Evolutionary conservation across 2,888 invertebrate genomes (phyloP), one percentile per base, ranked within the genome.

Genomic region (Belgica antarctica): DNA sequence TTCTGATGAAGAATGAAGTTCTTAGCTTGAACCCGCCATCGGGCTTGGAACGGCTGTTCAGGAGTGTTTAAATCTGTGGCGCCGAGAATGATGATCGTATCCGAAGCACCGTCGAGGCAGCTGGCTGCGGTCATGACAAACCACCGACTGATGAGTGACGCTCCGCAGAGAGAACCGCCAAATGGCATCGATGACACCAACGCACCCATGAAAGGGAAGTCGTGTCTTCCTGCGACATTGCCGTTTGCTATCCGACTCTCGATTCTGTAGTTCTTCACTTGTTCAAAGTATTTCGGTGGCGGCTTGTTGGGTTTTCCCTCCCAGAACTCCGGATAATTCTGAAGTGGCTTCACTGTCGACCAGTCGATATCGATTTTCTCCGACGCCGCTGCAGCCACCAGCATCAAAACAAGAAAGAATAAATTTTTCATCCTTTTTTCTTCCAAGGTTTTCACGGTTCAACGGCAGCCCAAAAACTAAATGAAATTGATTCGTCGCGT

Each of bases 201-300:
- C n/a, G 61, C 61, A 2, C 12, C n/a, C 25, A 24, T 61, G 25
- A 61, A 61, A 12, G 61, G 61, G 12, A 61, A 61, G 7, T 61
- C 27, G 24, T 61, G 61, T n/a, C 27, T 25, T 5, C 27, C 31
- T 5, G 57, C 57, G 22, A 57, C 19, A 57, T 57, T 25, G 15
- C 57, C 57, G 10, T 41, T 41, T 3, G 52, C 52, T 2, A 52
- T 22, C 5, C 1, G 22, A 7, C 8, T 8, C 5, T 12, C 52
- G n/a, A 41, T 41, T 52, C 52, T 22, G 52, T 8, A 22, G 52
- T n/a, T 22, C 12, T 17, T 22, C 10, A 41, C 12, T 22, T 7
- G 17, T 12, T 52, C 52, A 22, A 52, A n/a, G 12, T 8, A 31
- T 8, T 12, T 31, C 12, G 34, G 12, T 31, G 34, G 34, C 5